Evolutionary conservation across 2,888 invertebrate genomes (phyloP).

Genomic region (Netelia melanura): DNA sequence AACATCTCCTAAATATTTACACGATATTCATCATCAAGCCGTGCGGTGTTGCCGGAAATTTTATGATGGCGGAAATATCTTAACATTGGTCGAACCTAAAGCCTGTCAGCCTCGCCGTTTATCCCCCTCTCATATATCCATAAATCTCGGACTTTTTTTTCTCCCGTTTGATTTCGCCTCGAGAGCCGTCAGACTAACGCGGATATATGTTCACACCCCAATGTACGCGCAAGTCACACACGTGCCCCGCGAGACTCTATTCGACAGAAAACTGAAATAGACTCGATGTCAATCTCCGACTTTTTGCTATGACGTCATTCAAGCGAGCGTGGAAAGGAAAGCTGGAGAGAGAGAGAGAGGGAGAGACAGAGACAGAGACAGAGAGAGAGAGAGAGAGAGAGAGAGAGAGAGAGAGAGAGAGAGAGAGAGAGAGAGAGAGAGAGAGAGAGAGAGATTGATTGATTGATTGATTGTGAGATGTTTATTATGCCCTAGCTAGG

Average conservation of each 20-base stretch:
- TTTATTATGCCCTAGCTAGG: no score
- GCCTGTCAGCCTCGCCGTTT: not conserved
- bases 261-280: constrained; percentile 46
- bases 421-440: not conserved
- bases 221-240: constrained; percentile 19
- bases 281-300: constrained; percentile 42
- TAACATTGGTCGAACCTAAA: not conserved
- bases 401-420: constrained; percentile 2
- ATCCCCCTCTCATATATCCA: not conserved
- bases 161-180: constrained; percentile 16
- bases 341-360: not conserved
- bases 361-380: not conserved
- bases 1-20: constrained; percentile 1
- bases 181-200: not conserved
- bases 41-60: not conserved
- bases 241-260: constrained; percentile 16
- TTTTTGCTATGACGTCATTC: constrained; percentile 33
- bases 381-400: constrained; percentile 4
- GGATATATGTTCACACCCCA: constrained; percentile 5
- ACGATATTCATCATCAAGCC: not conserved
- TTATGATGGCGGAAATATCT: not conserved
- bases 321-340: not conserved
- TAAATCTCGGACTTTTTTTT: not conserved
- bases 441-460: not conserved
- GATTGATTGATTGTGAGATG: not conserved